These are phyloP conservation scores for Alligator mississippiensis DNA, from an alignment of 2,113 vertebrate species.

Conservation along the genomic window DNA sequence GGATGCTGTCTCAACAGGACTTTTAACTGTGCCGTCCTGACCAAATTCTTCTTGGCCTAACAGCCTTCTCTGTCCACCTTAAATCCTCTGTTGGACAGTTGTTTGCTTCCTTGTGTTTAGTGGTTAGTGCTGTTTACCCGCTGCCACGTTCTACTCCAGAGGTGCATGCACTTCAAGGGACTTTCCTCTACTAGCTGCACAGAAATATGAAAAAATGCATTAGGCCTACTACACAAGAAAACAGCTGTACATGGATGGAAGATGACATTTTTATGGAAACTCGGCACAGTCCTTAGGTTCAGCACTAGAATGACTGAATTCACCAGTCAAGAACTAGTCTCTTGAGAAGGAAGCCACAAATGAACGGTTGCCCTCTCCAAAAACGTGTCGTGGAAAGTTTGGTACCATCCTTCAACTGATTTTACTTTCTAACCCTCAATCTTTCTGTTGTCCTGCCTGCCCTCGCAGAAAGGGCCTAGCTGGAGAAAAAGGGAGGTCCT, in stretches of 20 bases:
- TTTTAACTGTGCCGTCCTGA: background rate
- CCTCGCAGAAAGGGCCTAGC: background rate
- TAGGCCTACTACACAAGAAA: background rate
- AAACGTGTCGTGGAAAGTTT: rapidly evolving
- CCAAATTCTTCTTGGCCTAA: rapidly evolving
- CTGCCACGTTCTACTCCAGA: background rate
- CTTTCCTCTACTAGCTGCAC: background rate
- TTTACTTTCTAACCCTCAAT: background rate
- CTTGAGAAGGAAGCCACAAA: rapidly evolving
- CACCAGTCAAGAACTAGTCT: background rate
- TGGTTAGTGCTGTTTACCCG: rapidly evolving
- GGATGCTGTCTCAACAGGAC: background rate
- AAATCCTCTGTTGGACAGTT: background rate
- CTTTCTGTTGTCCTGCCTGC: background rate
- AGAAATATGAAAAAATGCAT: background rate
- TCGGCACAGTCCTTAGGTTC: background rate
- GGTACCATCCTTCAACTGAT: rapidly evolving
- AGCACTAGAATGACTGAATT: background rate
- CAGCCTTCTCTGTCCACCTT: rapidly evolving
- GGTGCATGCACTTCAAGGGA: background rate
- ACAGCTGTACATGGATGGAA: rapidly evolving
- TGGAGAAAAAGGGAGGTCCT: background rate
- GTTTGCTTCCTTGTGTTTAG: background rate
- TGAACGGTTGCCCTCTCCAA: background rate
- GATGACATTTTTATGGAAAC: rapidly evolving